Evolutionary conservation across 2,113 vertebrate genomes (phyloP).

Genomic region (Clinocottus analis): DNA sequence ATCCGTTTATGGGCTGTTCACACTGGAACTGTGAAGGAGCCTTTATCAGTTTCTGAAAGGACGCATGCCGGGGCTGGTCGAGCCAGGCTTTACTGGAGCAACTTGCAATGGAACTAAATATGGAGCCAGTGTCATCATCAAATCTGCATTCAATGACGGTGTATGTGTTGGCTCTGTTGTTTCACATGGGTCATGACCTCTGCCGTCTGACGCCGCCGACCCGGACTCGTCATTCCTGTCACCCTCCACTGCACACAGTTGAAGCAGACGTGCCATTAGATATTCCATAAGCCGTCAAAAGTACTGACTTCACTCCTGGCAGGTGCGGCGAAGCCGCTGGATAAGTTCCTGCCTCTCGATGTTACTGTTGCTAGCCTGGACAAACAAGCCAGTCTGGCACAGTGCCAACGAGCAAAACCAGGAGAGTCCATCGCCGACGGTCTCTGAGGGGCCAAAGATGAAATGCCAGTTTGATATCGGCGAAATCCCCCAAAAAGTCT

Average conservation of each 20-base stretch:
- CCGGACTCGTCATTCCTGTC: neutral
- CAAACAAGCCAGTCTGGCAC: conserved; percentile 28
- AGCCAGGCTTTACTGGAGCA: conserved; percentile 1
- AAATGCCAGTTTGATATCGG: conserved; percentile 34
- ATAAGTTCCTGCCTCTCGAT: neutral
- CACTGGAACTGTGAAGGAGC: conserved; percentile 51
- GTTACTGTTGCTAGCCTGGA: conserved; percentile 25
- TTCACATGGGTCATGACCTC: conserved; percentile 42
- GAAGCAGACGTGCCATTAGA: conserved; percentile 38
- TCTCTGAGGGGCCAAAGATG: conserved; percentile 48
- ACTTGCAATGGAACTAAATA: conserved; percentile 17
- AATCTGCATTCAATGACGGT: conserved; percentile 29
- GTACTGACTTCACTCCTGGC: conserved; percentile 7
- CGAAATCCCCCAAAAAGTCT: conserved; percentile 16
- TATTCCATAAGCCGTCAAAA: conserved; percentile 29
- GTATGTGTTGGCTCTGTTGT: conserved; percentile 18
- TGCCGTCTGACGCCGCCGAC: conserved; percentile 12
- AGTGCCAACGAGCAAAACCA: conserved; percentile 37
- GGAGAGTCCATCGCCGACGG: conserved; percentile 33
- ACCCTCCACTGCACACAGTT: conserved; percentile 12
- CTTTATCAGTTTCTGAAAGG: conserved; percentile 45
- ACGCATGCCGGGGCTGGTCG: conserved; percentile 8
- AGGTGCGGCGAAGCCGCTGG: conserved; percentile 10
- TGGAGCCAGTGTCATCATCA: conserved; percentile 22
- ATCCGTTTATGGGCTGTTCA: conserved; percentile 39